Percentiles rank a stretch among this genome's conserved stretches.
phyloP scores from a whole-genome alignment of 2,888 invertebrate genomes.

The Blastobasis adustella region DNA sequence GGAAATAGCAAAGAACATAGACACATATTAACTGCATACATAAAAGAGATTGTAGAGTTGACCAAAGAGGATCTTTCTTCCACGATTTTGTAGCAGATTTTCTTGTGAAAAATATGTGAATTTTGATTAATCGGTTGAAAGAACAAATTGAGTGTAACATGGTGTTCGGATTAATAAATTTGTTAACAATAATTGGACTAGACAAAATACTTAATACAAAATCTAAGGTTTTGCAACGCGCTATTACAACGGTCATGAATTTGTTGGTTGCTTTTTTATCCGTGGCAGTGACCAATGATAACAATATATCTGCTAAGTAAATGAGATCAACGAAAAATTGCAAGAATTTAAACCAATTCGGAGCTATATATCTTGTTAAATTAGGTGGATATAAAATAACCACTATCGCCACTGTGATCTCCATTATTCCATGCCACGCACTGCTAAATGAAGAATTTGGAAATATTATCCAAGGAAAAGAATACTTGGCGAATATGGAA shows the following conservation, averaged over 20 bases:
- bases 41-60: not conserved
- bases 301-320: constrained; percentile 39
- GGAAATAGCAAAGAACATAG: not conserved
- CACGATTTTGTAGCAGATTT: constrained; percentile 22
- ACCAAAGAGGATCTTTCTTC: constrained; percentile 26
- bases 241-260: constrained; percentile 35
- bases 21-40: not conserved
- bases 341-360: constrained; percentile 37
- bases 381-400: constrained; percentile 42
- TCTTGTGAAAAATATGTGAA: constrained; percentile 26
- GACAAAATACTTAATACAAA: constrained; percentile 48
- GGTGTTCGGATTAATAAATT: constrained; percentile 26
- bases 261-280: constrained; percentile 25
- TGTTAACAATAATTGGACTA: constrained; percentile 40
- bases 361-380: constrained; percentile 22
- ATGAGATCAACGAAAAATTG: constrained; percentile 39
- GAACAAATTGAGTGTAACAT: constrained; percentile 27
- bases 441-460: constrained; percentile 36
- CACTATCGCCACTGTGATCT: constrained; percentile 34
- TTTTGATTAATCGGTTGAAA: constrained; percentile 33
- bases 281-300: constrained; percentile 40
- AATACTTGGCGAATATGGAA: constrained; percentile 41
- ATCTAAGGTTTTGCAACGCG: constrained; percentile 36
- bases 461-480: constrained; percentile 51
- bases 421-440: constrained; percentile 42